A percentile compares a stretch with the other conserved stretches of the same genome.
phyloP scores from a whole-genome alignment of 2,888 invertebrate genomes.

The Drosophila testacea region DNA sequence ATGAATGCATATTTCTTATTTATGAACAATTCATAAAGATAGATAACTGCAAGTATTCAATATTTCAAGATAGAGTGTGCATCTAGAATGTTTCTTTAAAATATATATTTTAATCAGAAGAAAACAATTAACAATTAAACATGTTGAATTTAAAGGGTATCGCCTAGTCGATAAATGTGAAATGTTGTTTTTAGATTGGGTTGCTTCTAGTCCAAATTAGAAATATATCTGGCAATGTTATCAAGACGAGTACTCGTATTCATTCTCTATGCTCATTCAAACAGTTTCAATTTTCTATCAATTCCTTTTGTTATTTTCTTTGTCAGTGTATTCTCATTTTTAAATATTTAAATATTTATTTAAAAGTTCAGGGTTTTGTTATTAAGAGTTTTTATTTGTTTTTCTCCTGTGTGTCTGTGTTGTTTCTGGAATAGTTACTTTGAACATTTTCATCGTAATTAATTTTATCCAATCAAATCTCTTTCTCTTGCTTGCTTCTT shows the following conservation, averaged over 20 bases:
- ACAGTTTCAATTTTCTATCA: constrained; percentile 13
- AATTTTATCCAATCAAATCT: background rate
- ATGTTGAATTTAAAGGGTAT: background rate
- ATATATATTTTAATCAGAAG: too few species aligned
- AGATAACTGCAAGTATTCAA: background rate
- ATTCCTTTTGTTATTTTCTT: constrained; percentile 12
- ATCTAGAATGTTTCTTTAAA: too few species aligned
- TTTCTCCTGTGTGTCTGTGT: too few species aligned
- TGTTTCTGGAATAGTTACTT: background rate
- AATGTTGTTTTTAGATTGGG: too few species aligned
- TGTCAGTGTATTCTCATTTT: background rate
- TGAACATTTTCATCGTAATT: background rate
- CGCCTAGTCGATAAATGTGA: background rate
- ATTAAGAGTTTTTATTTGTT: constrained; percentile 1
- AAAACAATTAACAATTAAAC: too few species aligned
- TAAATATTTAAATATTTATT: background rate
- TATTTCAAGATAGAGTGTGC: background rate
- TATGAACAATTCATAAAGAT: background rate
- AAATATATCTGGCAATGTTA: constrained; percentile 2
- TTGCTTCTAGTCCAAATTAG: background rate
- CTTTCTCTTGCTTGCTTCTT: background rate
- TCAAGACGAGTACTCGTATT: constrained; percentile 8
- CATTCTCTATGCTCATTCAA: constrained; percentile 13
- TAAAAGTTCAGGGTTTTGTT: too few species aligned
- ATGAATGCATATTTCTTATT: background rate